Percentiles rank a stretch among this genome's conserved stretches.
Conservation (phyloP, 2,797 vertebrate genomes). For the Paratrypauchen microcephalus region DNA sequence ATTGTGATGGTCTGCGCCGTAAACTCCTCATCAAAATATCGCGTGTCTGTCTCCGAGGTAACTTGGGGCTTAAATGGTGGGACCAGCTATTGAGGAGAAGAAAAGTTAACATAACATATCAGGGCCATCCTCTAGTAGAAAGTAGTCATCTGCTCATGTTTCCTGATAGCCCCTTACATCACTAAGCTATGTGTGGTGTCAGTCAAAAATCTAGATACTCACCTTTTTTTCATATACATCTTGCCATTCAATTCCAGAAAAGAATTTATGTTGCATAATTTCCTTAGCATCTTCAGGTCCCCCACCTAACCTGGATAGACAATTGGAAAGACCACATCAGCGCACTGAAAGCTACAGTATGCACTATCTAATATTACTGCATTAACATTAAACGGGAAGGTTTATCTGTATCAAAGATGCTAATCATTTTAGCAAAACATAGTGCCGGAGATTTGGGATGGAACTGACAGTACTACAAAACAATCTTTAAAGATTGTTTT, state of each 20-base stretch:
- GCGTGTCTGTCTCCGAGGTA: constrained; percentile 95
- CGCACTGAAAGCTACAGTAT: neutral
- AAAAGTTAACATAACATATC: constrained; percentile 46
- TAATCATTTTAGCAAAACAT: no score
- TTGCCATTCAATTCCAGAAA: constrained; percentile 92
- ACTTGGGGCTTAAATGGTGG: constrained; percentile 97
- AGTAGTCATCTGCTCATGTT: constrained; percentile 35
- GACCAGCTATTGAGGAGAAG: constrained; percentile 80
- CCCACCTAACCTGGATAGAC: constrained; percentile 87
- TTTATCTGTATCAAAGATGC: no score
- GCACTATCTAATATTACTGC: neutral
- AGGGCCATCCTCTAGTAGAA: constrained; percentile 29
- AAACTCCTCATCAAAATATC: constrained; percentile 98
- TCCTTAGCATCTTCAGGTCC: constrained; percentile 95
- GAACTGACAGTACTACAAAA: no score
- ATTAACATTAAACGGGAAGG: no score
- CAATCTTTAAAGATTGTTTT: no score
- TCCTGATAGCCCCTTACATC: constrained; percentile 6
- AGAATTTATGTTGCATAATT: constrained; percentile 98
- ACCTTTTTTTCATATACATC: constrained; percentile 98
- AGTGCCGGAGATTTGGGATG: no score
- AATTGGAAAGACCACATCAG: neutral
- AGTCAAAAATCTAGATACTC: constrained; percentile 29
- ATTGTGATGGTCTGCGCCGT: constrained; percentile 98
- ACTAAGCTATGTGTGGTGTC: neutral